A percentile compares a stretch with the other conserved stretches of the same genome.
Conservation (phyloP, 2,113 vertebrate species). For the Collichthys lucidus region DNA sequence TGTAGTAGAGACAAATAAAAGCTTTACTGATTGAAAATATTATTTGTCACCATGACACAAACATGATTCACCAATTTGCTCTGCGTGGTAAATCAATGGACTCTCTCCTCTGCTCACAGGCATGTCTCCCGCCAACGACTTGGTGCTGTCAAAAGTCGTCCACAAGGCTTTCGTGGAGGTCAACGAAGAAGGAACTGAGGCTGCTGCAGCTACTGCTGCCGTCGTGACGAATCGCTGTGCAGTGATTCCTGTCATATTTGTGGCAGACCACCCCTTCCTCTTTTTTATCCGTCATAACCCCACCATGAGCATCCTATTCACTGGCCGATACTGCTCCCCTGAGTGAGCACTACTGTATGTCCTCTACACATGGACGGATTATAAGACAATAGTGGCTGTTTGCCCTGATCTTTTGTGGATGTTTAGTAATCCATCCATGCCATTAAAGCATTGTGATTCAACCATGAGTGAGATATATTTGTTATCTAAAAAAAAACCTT, state of each 20-base stretch:
- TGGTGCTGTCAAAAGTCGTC: conserved; percentile 87
- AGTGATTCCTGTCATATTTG: conserved; percentile 72
- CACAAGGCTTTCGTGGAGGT: conserved; percentile 92
- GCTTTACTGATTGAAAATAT: not conserved
- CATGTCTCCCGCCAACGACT: conserved; percentile 84
- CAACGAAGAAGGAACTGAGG: conserved; percentile 92
- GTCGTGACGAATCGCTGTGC: conserved; percentile 57
- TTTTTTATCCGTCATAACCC: conserved; percentile 87
- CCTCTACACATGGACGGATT: not conserved
- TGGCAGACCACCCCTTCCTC: conserved; percentile 89
- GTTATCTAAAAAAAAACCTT: not conserved
- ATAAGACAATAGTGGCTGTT: not conserved
- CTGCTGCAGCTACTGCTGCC: conserved; percentile 82
- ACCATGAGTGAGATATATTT: no score
- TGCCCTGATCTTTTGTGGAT: no score
- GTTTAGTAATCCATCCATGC: not conserved
- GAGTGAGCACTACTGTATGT: conserved; percentile 9
- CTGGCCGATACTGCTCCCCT: conserved; percentile 84
- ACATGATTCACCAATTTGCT: not conserved
- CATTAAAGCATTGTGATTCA: not conserved
- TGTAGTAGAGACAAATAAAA: not conserved
- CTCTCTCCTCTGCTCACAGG: conserved; percentile 67
- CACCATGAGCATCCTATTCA: conserved; percentile 84
- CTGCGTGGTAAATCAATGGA: conserved; percentile 46
- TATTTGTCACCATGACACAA: not conserved